Evolutionary conservation across 2,113 vertebrate genomes (phyloP).

Genomic region (Vulpes lagopus): DNA sequence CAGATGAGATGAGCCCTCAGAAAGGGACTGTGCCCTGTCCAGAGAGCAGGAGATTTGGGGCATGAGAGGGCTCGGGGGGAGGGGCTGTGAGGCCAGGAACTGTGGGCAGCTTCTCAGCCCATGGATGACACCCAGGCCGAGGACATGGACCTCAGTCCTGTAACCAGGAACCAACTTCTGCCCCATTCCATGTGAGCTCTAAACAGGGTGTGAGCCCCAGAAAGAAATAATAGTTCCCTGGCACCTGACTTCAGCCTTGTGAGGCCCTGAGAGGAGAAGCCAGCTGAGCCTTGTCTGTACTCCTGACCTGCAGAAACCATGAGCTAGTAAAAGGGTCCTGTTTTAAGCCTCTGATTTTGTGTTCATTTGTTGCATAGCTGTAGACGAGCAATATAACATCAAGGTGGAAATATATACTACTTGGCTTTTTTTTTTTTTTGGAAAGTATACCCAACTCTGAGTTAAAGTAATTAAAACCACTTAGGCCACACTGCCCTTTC

Average conservation of each 20-base stretch:
- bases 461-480: not conserved
- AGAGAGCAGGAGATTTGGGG: not conserved
- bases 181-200: not conserved
- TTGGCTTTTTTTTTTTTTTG: not conserved
- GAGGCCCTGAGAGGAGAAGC: not conserved
- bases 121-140: not conserved
- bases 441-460: not conserved
- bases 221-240: not conserved
- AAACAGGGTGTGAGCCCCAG: not conserved
- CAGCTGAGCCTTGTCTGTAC: not conserved
- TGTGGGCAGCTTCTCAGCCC: not conserved
- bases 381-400: not conserved
- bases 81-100: not conserved
- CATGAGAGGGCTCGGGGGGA: not conserved
- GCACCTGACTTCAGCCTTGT: not conserved
- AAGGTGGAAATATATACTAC: not conserved
- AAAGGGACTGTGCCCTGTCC: not conserved
- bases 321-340: not conserved
- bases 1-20: not conserved
- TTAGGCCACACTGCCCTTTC: not conserved
- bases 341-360: not conserved
- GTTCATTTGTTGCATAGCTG: not conserved
- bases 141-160: not conserved
- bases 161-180: not conserved
- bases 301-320: not conserved